Conservation (phyloP, 1,140 invertebrate species). For the Anadara kagoshimensis region DNA sequence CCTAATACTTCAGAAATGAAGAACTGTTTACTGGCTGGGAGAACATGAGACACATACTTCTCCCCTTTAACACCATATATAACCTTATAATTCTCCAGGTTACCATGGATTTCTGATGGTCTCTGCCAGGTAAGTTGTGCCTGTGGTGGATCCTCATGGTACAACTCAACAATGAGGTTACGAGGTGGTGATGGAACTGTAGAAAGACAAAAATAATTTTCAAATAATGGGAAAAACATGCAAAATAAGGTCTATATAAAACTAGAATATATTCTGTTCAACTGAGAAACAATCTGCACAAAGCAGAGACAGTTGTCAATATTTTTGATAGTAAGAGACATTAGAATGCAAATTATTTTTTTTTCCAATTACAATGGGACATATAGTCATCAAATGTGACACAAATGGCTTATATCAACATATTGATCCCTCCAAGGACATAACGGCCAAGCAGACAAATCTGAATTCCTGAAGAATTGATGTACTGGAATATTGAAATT, state of each 20-base stretch:
- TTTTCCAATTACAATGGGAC: too few species aligned
- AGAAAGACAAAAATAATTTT: constrained; percentile 74
- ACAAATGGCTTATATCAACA: too few species aligned
- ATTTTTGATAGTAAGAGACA: too few species aligned
- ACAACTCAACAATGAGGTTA: constrained; percentile 61
- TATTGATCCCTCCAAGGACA: too few species aligned
- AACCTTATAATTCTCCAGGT: constrained; percentile 88
- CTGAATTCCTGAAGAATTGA: too few species aligned
- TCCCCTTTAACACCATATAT: constrained; percentile 88
- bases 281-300: too few species aligned
- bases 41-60: constrained; percentile 80
- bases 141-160: constrained; percentile 85
- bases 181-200: constrained; percentile 72
- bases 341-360: too few species aligned
- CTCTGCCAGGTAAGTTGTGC: constrained; percentile 93
- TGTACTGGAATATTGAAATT: too few species aligned
- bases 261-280: too few species aligned
- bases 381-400: too few species aligned
- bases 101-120: constrained; percentile 90
- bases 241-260: neutral
- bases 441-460: too few species aligned
- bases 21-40: constrained; percentile 76
- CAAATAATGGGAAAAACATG: neutral
- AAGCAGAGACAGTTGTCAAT: too few species aligned
- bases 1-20: constrained; percentile 79